Base-by-base conservation (phyloP, 1,140 invertebrate genomes). In the Papilio glaucus region DNA sequence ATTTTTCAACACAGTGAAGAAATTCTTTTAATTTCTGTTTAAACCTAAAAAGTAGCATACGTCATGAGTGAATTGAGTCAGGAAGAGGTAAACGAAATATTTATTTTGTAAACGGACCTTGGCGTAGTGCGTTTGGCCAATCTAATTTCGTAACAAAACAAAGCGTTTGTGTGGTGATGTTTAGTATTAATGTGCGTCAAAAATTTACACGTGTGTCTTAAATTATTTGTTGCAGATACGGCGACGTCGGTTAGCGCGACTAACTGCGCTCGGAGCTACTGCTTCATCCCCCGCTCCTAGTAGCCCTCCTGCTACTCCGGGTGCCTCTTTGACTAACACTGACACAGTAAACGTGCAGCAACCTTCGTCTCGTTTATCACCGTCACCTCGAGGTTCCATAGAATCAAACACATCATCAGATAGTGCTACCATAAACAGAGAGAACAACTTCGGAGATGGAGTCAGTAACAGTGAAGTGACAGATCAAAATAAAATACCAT, bases 21-120 rank as follows among this genome's bases (percentile, higher is more conserved):
- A 81, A 80, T 80, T 80, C 60, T 72, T 65, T 81, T 67, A 82
- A 81, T 68, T 78, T 74, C 74, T 80, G 62, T 70, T 74, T 69
- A 72, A 77, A 71, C 72, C 63, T 38, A 79, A 79, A 63, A 33
- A 80, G 73, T 74, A 81, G 78, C 63, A 72, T 80, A 74, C 74
- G 87, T 74, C 77, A 96, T 96, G 96, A 96, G 95, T 93, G 96
- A 96, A 94, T 91, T 96, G 75, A 96, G 95, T 86, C 96, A 96
- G 88, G 96, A 96, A 90, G 96, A 96, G 94, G 96, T 97, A 89
- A 94, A 86, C 86, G 69, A 71, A 82, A 75, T 78, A 78, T 81
- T 77, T 89, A 84, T 87, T 89, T 89, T 89, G 81, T 86, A 83
- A 83, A 86, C 82, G 85, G 79, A 81, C 83, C 85, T 85, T 88